Conservation (phyloP, 2,797 vertebrate genomes). For the Urocyon cinereoargenteus region DNA sequence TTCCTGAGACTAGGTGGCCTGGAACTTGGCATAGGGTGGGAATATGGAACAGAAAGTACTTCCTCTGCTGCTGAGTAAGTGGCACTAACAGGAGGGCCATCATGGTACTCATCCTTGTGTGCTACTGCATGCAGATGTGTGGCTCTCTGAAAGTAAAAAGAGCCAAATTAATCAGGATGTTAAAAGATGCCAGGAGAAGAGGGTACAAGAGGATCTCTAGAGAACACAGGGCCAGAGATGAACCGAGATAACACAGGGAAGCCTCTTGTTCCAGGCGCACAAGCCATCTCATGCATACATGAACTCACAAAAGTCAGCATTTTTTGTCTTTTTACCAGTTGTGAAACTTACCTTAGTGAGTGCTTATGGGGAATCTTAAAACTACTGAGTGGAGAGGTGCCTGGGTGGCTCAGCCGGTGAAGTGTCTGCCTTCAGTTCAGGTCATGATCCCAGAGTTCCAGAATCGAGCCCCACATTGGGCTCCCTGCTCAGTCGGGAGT, state of each 20-base stretch:
- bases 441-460: neutral
- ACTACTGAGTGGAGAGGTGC: neutral
- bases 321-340: neutral
- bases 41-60: neutral
- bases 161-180: neutral
- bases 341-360: neutral
- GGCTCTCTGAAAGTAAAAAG: neutral
- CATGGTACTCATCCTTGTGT: too few species aligned
- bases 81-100: rapidly evolving
- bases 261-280: rapidly evolving
- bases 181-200: neutral
- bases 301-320: neutral
- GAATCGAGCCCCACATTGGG: neutral
- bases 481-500: neutral
- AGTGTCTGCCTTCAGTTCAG: too few species aligned
- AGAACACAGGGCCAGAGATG: neutral
- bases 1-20: neutral
- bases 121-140: too few species aligned
- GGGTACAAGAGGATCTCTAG: neutral
- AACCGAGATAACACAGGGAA: too few species aligned
- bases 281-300: rapidly evolving
- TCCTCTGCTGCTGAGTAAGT: neutral
- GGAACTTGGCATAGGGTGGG: neutral
- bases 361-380: neutral
- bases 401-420: neutral